Conservation (phyloP, 2,113 vertebrate genomes). For the Hucho hucho region DNA sequence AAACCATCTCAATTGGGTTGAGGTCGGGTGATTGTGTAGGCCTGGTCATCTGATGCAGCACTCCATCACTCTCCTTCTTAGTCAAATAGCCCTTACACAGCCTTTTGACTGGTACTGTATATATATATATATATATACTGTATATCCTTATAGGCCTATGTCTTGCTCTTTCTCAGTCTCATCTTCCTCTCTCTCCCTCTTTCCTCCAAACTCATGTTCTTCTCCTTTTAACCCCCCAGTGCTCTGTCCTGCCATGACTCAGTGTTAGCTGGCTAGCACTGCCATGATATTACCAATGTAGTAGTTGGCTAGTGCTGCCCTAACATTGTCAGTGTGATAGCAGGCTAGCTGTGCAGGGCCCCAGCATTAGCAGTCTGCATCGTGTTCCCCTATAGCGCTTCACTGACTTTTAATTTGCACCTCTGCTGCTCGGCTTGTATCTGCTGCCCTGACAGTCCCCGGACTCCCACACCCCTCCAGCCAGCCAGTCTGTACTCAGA, state of each 20-base stretch:
- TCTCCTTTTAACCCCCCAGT: neutral
- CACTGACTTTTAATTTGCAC: conserved; percentile 45
- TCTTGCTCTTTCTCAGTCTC: neutral
- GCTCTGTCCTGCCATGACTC: neutral
- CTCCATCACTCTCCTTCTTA: too few species aligned
- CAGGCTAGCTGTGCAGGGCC: neutral
- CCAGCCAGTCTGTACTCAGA: neutral
- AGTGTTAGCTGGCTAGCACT: neutral
- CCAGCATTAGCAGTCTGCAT: conserved; percentile 36
- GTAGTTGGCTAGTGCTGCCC: neutral
- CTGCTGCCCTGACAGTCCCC: conserved; percentile 12
- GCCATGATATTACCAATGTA: neutral
- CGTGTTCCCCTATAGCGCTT: conserved; percentile 30
- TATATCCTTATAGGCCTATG: too few species aligned
- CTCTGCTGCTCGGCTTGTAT: conserved; percentile 6
- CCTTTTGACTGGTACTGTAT: too few species aligned
- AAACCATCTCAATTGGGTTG: too few species aligned
- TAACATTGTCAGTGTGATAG: conserved; percentile 6
- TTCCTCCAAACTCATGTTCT: neutral
- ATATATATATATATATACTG: too few species aligned
- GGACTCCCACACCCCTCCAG: conserved; percentile 17
- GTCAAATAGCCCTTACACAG: too few species aligned
- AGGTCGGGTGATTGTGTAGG: too few species aligned
- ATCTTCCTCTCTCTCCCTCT: neutral
- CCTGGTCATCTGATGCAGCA: too few species aligned